Base-by-base conservation (phyloP, 2,113 vertebrate genomes). In the Trachemys scripta region DNA sequence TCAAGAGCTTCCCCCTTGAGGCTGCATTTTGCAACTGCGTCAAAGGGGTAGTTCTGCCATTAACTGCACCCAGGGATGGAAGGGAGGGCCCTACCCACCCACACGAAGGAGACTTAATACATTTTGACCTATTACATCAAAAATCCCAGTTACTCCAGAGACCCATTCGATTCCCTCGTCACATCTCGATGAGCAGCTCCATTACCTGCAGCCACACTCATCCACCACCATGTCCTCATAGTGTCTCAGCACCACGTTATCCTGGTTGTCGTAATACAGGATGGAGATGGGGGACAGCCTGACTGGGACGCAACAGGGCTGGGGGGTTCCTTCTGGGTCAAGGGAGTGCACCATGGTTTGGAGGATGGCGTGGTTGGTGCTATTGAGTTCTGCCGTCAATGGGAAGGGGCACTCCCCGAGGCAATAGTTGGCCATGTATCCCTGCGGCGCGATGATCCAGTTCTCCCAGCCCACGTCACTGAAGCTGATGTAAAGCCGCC, bases 221-320 rank as follows among this genome's bases (percentile, higher is more conserved):
- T 99, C 99, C 97, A 99, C 99, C 97, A 99, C 99, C 99, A 99
- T 99, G 97, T 99, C 99, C 96, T 99, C 99, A 20, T 99, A 99
- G 95, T 99, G 99, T 10, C 99, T 92, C 4, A 99, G 98, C 84
- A 99, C 99, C 90, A 99, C 99, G 38, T 99, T 99, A 98, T 99
- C 99, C 1, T 98, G 98, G 97, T 99, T 99, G 94, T 99, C 99
- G 7, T 99, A 99, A 88, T 99, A 99, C 50, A 99, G 99, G 98
- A 99, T 99, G 53, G 99, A 99, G 97, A 99, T 99, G 1, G 99
- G 99, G 0, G 99, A 99, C 5, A 99, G 98, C 57, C 98, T 98
- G 49, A 99, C 98, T 1, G 99, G 99, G 5, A 99, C 99, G 6
- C 99, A 99, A 98, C 99, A 99, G 94, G 99, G 99, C 92, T 99